phyloP scores from a whole-genome alignment of 2,888 invertebrate species.

The Dryobotodes eremita region DNA sequence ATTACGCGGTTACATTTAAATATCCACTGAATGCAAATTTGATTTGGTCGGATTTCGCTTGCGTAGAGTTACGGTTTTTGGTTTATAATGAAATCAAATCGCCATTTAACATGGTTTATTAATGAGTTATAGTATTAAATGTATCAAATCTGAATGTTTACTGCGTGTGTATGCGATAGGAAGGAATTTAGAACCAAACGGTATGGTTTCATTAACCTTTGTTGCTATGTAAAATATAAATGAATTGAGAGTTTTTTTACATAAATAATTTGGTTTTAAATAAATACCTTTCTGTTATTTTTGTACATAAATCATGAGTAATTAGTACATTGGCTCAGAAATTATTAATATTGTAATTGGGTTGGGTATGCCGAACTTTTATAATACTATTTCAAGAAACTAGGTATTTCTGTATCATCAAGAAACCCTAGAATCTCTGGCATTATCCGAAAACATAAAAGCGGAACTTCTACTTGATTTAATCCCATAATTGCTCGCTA shows the following conservation, averaged over 20 bases:
- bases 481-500: conserved; percentile 36
- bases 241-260: neutral
- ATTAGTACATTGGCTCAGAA: neutral
- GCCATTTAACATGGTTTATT: conserved; percentile 68
- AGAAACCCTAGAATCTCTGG: neutral
- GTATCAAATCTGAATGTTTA: conserved; percentile 37
- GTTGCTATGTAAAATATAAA: neutral
- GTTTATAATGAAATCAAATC: conserved; percentile 73
- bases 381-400: no score
- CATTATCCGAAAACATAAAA: conserved; percentile 13
- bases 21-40: conserved; percentile 74
- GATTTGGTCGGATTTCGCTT: conserved; percentile 70
- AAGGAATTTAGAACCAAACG: conserved; percentile 37
- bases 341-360: neutral
- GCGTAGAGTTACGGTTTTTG: conserved; percentile 70
- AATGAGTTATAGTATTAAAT: conserved; percentile 55
- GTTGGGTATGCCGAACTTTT: no score
- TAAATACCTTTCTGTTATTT: neutral
- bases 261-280: neutral
- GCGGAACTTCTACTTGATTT: conserved; percentile 34
- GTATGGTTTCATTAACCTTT: conserved; percentile 8
- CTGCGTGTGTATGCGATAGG: conserved; percentile 24
- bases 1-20: conserved; percentile 65
- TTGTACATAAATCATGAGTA: neutral
- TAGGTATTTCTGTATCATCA: no score